Conservation (phyloP, 2,888 invertebrate genomes). For the Apamea epomidion region DNA sequence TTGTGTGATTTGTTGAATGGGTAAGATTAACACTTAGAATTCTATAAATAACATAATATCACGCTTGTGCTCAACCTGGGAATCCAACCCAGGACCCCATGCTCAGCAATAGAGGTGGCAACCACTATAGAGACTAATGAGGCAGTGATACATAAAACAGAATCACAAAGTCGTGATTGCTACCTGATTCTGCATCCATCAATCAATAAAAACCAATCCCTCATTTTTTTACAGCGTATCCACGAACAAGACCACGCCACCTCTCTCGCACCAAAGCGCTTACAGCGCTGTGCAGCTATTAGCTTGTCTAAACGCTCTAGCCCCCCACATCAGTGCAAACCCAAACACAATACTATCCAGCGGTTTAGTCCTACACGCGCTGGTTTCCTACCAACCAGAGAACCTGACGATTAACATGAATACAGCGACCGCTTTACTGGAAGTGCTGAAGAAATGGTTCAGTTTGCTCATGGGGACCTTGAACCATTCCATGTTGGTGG, state of each 20-base stretch:
- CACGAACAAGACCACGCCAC: conserved; percentile 75
- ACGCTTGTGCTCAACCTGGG: background rate
- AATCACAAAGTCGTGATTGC: background rate
- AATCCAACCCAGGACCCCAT: background rate
- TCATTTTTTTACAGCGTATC: conserved; percentile 74
- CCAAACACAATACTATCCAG: conserved; percentile 78
- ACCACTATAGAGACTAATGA: background rate
- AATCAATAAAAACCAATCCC: background rate
- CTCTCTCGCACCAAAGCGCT: conserved; percentile 85
- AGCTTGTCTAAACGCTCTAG: conserved; percentile 79
- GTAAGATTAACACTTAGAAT: conserved; percentile 65
- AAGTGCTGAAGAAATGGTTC: conserved; percentile 82
- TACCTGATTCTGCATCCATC: background rate
- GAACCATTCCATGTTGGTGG: conserved; percentile 80
- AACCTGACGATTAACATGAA: conserved; percentile 72
- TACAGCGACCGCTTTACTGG: conserved; percentile 74
- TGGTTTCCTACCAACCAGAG: conserved; percentile 83
- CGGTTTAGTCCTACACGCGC: conserved; percentile 82
- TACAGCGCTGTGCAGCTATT: conserved; percentile 84
- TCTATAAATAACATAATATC: background rate
- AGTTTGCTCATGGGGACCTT: conserved; percentile 76
- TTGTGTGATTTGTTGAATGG: conserved; percentile 84
- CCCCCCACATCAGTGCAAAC: conserved; percentile 74
- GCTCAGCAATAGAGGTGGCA: too few relatives aligned
- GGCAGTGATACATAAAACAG: background rate